Evolutionary conservation across 1,140 invertebrate species (phyloP).

Genomic region (Galendromus occidentalis): DNA sequence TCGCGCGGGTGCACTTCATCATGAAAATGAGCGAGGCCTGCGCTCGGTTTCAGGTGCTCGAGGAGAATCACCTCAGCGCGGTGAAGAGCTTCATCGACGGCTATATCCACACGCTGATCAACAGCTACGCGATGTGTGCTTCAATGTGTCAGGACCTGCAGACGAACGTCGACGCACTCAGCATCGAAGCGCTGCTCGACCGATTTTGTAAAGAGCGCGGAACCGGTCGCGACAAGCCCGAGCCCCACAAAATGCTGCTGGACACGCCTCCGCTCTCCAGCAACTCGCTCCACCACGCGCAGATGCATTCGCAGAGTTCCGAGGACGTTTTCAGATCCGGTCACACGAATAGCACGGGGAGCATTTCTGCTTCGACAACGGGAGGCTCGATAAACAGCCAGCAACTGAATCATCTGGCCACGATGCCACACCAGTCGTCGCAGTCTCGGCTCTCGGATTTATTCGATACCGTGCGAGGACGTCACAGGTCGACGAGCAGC

Average conservation of each 20-base stretch:
- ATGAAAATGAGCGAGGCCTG: conserved; percentile 1
- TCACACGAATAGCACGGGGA: neutral
- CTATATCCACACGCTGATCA: neutral
- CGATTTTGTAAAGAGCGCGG: neutral
- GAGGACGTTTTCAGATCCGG: conserved; percentile 3
- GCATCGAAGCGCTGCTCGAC: conserved; percentile 9
- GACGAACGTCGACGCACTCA: neutral
- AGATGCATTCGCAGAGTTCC: conserved; percentile 1
- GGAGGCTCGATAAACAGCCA: too few species aligned
- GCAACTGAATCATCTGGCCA: too few species aligned
- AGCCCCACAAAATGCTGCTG: neutral
- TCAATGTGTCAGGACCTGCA: conserved; percentile 3
- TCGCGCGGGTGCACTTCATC: neutral
- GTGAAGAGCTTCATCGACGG: neutral
- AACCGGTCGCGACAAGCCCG: neutral
- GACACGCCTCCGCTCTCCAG: conserved; percentile 4
- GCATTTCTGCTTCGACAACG: too few species aligned
- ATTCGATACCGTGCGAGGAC: neutral
- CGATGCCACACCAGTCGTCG: conserved; percentile 6
- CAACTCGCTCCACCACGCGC: neutral
- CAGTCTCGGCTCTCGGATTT: neutral
- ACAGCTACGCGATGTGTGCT: conserved; percentile 5
- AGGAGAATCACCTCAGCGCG: conserved; percentile 3
- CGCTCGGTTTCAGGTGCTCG: conserved; percentile 2
- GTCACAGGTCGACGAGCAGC: conserved; percentile 23